phyloP scores from a whole-genome alignment of 2,113 vertebrate species.

The Actenoides hombroni region DNA sequence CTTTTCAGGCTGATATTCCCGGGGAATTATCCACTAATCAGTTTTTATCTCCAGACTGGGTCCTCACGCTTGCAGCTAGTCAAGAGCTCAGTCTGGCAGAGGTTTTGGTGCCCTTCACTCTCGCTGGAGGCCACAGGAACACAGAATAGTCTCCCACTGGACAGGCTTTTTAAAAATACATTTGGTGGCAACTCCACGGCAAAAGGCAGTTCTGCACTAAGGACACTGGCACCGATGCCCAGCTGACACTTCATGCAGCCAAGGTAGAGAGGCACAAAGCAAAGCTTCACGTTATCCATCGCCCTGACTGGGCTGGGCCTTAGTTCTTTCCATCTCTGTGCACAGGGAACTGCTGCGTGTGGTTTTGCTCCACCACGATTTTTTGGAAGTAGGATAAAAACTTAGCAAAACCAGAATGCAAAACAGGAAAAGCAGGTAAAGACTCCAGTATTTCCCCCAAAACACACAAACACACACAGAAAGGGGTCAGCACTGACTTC shows the following conservation, averaged over 20 bases:
- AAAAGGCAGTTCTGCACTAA: background rate
- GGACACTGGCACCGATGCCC: background rate
- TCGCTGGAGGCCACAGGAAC: background rate
- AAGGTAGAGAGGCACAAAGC: background rate
- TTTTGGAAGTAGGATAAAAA: background rate
- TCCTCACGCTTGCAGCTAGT: background rate
- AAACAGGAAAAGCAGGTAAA: background rate
- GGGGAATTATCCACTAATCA: slow-evolving; percentile 2
- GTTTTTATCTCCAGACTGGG: background rate
- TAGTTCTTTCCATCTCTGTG: background rate
- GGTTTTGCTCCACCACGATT: background rate
- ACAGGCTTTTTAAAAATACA: background rate
- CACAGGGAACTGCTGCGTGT: background rate
- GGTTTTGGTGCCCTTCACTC: background rate
- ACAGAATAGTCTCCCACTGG: background rate
- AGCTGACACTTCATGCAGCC: background rate
- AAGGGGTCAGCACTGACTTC: background rate
- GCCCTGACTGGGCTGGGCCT: background rate
- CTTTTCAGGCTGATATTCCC: background rate
- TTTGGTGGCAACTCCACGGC: background rate
- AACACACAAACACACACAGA: fast-evolving
- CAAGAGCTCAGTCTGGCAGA: background rate
- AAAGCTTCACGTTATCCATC: background rate
- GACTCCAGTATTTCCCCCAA: background rate
- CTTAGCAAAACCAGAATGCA: background rate